Conservation (phyloP, 1,140 invertebrate species). For the Sycophila sp. region DNA sequence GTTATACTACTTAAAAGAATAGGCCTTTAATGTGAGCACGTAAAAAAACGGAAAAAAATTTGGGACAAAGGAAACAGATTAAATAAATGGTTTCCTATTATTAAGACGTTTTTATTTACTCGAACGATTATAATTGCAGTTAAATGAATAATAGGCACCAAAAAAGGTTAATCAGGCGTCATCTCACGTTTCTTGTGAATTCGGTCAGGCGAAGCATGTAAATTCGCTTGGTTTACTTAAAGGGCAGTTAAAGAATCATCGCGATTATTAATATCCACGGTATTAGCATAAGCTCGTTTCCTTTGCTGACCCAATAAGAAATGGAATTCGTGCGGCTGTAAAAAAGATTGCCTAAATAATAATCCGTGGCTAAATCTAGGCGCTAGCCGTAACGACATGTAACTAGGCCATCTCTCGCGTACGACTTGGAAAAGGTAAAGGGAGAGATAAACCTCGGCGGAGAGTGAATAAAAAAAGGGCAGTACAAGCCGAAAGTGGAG, state of each 20-base stretch:
- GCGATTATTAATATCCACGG: neutral
- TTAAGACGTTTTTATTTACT: too few relatives aligned
- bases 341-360: slow-evolving; percentile 19
- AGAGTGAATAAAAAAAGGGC: neutral
- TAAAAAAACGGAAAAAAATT: too few relatives aligned
- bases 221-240: neutral
- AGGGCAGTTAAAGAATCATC: neutral
- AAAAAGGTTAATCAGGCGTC: too few relatives aligned
- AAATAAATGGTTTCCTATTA: too few relatives aligned
- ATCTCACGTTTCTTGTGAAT: too few relatives aligned
- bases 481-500: neutral
- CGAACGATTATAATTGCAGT: too few relatives aligned
- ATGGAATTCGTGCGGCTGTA: slow-evolving; percentile 25
- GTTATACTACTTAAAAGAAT: too few relatives aligned
- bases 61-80: too few relatives aligned
- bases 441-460: slow-evolving; percentile 13
- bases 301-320: slow-evolving; percentile 6
- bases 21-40: too few relatives aligned
- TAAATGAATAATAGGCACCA: too few relatives aligned
- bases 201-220: too few relatives aligned
- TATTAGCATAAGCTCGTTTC: slow-evolving; percentile 20
- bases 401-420: slow-evolving; percentile 13
- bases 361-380: neutral
- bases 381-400: slow-evolving; percentile 15
- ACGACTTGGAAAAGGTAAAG: neutral